Evolutionary conservation across 2,888 invertebrate genomes (phyloP), one percentile per base, ranked within the genome.

Genomic region (Blera fallax): DNA sequence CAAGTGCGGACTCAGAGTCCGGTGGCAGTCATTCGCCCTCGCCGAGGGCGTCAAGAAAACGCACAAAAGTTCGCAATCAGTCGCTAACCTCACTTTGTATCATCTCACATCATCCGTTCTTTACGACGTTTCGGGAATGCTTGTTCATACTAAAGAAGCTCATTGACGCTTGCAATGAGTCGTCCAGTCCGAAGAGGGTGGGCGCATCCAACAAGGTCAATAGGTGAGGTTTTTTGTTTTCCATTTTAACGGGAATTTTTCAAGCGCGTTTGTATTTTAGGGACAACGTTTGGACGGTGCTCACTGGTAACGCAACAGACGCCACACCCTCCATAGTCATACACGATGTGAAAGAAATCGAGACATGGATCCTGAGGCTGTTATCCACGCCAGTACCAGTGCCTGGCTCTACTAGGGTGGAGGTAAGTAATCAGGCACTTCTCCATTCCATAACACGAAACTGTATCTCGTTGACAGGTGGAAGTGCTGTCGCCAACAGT

Each of bases 71-170:
- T 88, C 94, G 97, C 89, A 98, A 97, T 93, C 97, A 98, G 92
- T 98, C 99, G 11, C 93, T 99, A 88, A 99, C 99, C 43, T 99
- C 99, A 60, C 93, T 99, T 76, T 99, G 99, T 93, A 95, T 99
- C 88, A 94, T 99, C 76, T 99, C 99, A 87, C 99, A 99, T 94
- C 99, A 99, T 94, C 99, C 99, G 40, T 99, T 99, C 93, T 98
- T 99, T 93, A 97, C 99, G 87, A 98, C 97, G 90, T 99, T 99
- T 93, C 96, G 99, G 88, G 98, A 99, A 94, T 98, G 99, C 93
- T 95, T 99, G 89, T 97, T 97, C 93, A 96, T 98, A 89, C 94
- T 99, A 90, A 97, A 98, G 93, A 97, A 97, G 91, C 94, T 99
- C 88, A 98, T 99, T 89, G 99, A 99, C 93, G 98, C 98, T 79